Evolutionary conservation across 2,888 invertebrate genomes (phyloP), one percentile per base, ranked within the genome.

Genomic region (Drosophila kanekoi): DNA sequence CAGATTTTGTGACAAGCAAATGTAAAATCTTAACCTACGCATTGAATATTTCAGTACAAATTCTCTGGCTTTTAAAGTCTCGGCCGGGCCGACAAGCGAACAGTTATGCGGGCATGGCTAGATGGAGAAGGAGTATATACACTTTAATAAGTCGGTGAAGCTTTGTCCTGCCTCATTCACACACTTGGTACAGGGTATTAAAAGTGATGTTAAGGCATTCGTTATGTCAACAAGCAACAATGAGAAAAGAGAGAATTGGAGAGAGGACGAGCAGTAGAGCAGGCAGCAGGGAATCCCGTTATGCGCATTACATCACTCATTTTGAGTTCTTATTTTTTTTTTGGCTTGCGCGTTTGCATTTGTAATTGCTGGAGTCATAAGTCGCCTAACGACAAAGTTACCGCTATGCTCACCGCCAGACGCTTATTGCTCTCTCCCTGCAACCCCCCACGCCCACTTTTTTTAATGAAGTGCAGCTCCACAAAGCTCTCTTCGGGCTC

Each of bases 181-280:
- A 44, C n/a, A n/a, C n/a, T n/a, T n/a, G 23, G 3, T 16, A 3
- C 28, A 38, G 51, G 51, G 51, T 51, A 51, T 28, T n/a, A 16
- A 14, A 51, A 51, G 38, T 16, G 79, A 87, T 85, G 87, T 85
- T 87, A 75, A 77, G 79, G 81, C 82, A 85, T 85, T 87, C 81
- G 85, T 85, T 85, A 87, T 87, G 83, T 85, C 85, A 85, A 85
- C 84, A 85, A 72, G 84, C 87, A 78, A 82, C 79, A 86, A 83
- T 79, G 67, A 61, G 65, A 38, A 8, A 8, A 28, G 60, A 38
- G 41, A 33, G 59, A 32, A 23, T n/a, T n/a, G 23, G 44, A 35
- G 14, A 5, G 18, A 37, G 33, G 43, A 10, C 20, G 41, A 20
- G 41, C 51, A 51, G 37, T 37, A 28, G 33, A 53, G 58, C 56